A percentile compares a stretch with the other conserved stretches of the same genome.
These are phyloP conservation scores for Holothuria glaberrima DNA, from an alignment of 35 echinoderm and acorn worm genomes.

Conservation along the genomic window DNA sequence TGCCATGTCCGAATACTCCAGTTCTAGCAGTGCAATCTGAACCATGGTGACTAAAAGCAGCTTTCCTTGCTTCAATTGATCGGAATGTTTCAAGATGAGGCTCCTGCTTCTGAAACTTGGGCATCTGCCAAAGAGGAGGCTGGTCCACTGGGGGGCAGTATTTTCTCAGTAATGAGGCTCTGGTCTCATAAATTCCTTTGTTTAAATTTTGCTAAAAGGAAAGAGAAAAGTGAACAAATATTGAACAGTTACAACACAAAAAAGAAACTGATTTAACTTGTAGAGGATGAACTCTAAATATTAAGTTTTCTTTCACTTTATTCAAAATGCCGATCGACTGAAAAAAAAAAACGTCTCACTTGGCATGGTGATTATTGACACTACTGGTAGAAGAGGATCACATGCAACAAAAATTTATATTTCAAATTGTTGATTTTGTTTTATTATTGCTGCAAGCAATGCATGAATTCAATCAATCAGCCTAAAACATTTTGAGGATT, in stretches of 20 bases:
- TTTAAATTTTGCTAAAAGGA: slow-evolving; percentile 78
- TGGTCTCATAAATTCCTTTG: slow-evolving; percentile 97
- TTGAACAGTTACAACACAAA: neutral
- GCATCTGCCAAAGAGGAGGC: slow-evolving; percentile 97
- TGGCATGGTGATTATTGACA: neutral
- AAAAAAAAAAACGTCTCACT: neutral
- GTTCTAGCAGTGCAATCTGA: slow-evolving; percentile 92
- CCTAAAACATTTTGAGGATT: no score
- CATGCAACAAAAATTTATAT: no score
- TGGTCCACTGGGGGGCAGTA: slow-evolving; percentile 88
- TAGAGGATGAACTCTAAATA: neutral
- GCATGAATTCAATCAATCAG: no score
- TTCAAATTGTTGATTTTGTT: no score
- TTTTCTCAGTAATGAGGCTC: slow-evolving; percentile 90
- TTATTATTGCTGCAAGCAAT: no score
- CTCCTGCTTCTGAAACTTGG: slow-evolving; percentile 68
- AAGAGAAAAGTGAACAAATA: neutral
- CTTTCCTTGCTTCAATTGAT: slow-evolving; percentile 60
- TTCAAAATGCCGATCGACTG: no score
- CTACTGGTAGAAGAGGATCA: no score
- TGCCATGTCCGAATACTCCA: slow-evolving; percentile 96
- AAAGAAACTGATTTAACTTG: neutral
- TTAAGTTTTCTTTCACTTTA: no score
- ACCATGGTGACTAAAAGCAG: slow-evolving; percentile 81
- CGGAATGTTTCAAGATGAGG: slow-evolving; percentile 97